A percentile compares a stretch with the other conserved stretches of the same genome.
Conservation (phyloP, 2,888 invertebrate species). For the Octonoba sinensis region DNA sequence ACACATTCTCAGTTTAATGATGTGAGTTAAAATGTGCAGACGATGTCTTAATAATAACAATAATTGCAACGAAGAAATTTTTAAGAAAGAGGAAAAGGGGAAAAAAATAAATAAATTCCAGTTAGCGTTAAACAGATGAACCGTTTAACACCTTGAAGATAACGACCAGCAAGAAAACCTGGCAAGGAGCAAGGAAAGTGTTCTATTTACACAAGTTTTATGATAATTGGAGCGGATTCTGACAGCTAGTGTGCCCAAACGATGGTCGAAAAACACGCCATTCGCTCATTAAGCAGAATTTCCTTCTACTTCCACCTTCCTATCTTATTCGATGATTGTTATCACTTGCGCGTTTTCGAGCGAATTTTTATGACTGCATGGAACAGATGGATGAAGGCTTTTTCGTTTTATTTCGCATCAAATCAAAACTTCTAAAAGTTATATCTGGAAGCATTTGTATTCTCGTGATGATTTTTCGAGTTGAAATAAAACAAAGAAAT, state of each 20-base stretch:
- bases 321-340: slow-evolving; percentile 31
- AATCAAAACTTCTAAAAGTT: too few species aligned
- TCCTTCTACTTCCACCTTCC: not conserved
- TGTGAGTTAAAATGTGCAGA: not conserved
- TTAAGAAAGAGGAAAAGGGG: not conserved
- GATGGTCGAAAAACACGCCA: slow-evolving; percentile 53
- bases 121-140: slow-evolving; percentile 33
- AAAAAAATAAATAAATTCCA: slow-evolving; percentile 9
- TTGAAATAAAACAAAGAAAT: too few species aligned
- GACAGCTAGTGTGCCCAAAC: slow-evolving; percentile 44
- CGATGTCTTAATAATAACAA: slow-evolving; percentile 44
- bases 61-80: slow-evolving; percentile 24
- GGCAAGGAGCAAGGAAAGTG: slow-evolving; percentile 19
- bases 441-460: too few species aligned
- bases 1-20: too few species aligned
- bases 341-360: slow-evolving; percentile 21
- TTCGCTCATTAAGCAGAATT: slow-evolving; percentile 37
- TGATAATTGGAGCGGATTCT: slow-evolving; percentile 51
- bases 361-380: slow-evolving; percentile 34
- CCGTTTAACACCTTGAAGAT: slow-evolving; percentile 44
- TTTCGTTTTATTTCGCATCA: too few species aligned
- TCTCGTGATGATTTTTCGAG: too few species aligned
- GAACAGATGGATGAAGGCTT: slow-evolving; percentile 12
- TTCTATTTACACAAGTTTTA: slow-evolving; percentile 57
- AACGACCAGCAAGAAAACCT: slow-evolving; percentile 19